phyloP scores from a whole-genome alignment of 2,888 invertebrate species.

The Entomobrya proxima region DNA sequence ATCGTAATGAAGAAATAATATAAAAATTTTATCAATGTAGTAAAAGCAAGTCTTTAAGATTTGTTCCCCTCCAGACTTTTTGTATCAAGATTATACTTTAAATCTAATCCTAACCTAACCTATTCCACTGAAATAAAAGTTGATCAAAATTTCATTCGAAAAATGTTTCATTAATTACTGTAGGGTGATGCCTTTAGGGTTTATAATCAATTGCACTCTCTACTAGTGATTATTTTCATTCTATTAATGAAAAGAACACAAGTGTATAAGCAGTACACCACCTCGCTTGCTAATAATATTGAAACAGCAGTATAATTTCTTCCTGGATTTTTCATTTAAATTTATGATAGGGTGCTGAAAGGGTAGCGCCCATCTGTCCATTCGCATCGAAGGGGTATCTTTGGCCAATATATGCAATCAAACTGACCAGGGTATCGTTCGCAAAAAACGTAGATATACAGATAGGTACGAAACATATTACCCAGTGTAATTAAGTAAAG shows the following conservation, averaged over 20 bases:
- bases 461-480: too few relatives aligned
- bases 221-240: not conserved
- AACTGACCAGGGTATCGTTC: not conserved
- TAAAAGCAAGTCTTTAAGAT: too few relatives aligned
- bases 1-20: too few relatives aligned
- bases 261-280: not conserved
- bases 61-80: too few relatives aligned
- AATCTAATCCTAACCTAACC: too few relatives aligned
- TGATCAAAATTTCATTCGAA: constrained; percentile 53
- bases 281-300: not conserved
- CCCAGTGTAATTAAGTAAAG: constrained; percentile 6
- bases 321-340: constrained; percentile 37
- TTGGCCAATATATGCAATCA: not conserved
- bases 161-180: constrained; percentile 28
- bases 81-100: too few relatives aligned
- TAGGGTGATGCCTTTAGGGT: constrained; percentile 13
- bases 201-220: not conserved
- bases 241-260: constrained; percentile 38
- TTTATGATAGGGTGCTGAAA: constrained; percentile 51
- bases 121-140: not conserved
- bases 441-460: not conserved
- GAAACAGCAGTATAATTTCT: constrained; percentile 7
- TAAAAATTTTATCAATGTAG: too few relatives aligned
- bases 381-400: not conserved
- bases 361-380: constrained; percentile 36